A percentile compares a stretch with the other conserved stretches of the same genome.
phyloP scores from a whole-genome alignment of 1,140 invertebrate genomes.

The Zaprionus tsacasi region DNA sequence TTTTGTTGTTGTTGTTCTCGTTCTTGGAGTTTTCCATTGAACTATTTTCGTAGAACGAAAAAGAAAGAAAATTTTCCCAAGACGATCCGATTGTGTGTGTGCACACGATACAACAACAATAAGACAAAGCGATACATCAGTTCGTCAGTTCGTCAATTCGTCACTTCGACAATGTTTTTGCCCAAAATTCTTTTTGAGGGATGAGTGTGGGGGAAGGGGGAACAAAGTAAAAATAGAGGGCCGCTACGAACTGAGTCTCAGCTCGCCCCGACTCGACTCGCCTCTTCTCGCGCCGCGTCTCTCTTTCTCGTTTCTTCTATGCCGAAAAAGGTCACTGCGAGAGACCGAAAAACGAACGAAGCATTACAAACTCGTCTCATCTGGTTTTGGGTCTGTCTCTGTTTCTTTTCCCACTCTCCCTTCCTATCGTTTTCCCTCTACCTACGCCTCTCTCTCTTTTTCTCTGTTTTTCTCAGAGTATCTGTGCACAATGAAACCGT shows the following conservation, averaged over 20 bases:
- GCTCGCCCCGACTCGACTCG: neutral
- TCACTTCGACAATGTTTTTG: constrained; percentile 64
- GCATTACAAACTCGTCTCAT: constrained; percentile 57
- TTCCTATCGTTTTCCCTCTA: constrained; percentile 28
- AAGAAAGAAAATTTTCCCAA: constrained; percentile 71
- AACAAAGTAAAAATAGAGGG: constrained; percentile 16
- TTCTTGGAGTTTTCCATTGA: constrained; percentile 76
- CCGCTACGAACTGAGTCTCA: too few species aligned
- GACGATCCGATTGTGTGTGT: constrained; percentile 46
- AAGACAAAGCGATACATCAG: constrained; percentile 39
- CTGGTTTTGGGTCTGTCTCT: constrained; percentile 20
- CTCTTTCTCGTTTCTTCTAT: constrained; percentile 4
- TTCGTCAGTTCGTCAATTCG: constrained; percentile 47
- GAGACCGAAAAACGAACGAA: constrained; percentile 34
- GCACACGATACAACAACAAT: constrained; percentile 5
- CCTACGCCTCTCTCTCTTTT: constrained; percentile 51
- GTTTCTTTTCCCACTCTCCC: constrained; percentile 6
- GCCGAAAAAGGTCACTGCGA: constrained; percentile 63
- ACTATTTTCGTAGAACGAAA: constrained; percentile 65
- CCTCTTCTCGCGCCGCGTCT: neutral
- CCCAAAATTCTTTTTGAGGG: constrained; percentile 49
- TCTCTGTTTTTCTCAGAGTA: constrained; percentile 73
- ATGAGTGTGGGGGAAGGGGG: neutral
- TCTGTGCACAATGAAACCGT: constrained; percentile 52
- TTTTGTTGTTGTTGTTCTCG: constrained; percentile 25